Base-by-base conservation (phyloP, 2,113 vertebrate species). In the Coptodon bakossiorum region DNA sequence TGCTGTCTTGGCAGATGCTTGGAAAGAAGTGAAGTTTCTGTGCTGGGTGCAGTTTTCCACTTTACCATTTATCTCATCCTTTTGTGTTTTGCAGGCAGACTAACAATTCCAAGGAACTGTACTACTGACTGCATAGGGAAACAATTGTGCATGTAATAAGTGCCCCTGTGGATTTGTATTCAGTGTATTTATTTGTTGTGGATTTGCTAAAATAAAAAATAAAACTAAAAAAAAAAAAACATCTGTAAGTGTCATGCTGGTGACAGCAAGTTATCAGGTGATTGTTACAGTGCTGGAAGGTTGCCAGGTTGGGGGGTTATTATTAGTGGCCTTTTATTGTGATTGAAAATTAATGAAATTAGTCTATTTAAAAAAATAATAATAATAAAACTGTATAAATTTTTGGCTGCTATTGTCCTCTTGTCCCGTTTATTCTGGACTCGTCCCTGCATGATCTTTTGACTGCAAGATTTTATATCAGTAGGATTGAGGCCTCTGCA, bases 161-260 rank as follows among this genome's bases (percentile, higher is more conserved):
- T 38, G 17, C 38, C 19, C 34, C 1, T 38, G 61, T 38, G 34
- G 61, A n/a, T 63, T 63, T 63, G 59, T 34, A 63, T 34, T 19
- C 29, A n/a, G 6, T n/a, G 34, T 12, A 66, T 38, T 36, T 36
- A 63, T 63, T 63, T 36, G 2, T 63, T 19, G 1, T 11, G 17
- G 31, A 63, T 36, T 3, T 66, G 34, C 10, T 66, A 36, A 36
- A 66, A 63, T 63, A 11, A 36, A 63, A 63, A 63, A 63, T 31
- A 0, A 0, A 19, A 4, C 10, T 0, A 0, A 29, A n/a, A 34
- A 10, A 52, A 16, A 17, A 10, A 34, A 34, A 12, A 11, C 31
- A 63, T 7, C 34, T 63, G 31, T 34, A 63, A 19, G 59, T 66
- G 29, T 66, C 61, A 36, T 12, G 17, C 0, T 36, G 31, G 59